Evolutionary conservation across 2,888 invertebrate genomes (phyloP).

Genomic region (Erpobdella octoculata): DNA sequence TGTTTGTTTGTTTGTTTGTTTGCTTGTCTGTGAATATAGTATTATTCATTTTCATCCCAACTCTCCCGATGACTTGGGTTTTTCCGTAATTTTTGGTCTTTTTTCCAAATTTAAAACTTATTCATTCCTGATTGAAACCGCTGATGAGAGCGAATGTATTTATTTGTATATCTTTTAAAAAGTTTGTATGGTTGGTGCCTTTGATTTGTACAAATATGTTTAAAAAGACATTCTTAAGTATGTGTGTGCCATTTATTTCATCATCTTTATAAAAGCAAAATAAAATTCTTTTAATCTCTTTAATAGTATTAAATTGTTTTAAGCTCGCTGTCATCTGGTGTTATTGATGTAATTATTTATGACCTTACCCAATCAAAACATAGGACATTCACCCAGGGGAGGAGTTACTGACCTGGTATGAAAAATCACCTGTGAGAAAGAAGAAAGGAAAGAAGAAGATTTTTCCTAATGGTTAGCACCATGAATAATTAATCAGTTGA

Average conservation of each 20-base stretch:
- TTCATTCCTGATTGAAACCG: no score
- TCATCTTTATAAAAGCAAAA: no score
- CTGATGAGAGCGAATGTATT: no score
- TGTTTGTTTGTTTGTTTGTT: background rate
- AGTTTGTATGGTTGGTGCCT: no score
- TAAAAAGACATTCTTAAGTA: no score
- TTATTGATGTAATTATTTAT: background rate
- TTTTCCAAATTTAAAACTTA: no score
- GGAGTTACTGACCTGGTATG: slow-evolving; percentile 49
- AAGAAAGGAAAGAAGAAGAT: slow-evolving; percentile 31
- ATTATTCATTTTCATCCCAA: background rate
- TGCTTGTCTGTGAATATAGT: slow-evolving; percentile 2
- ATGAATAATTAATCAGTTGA: background rate
- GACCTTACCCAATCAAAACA: background rate
- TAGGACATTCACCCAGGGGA: slow-evolving; percentile 47
- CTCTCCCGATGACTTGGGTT: no score
- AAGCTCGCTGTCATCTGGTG: background rate
- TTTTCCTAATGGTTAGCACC: slow-evolving; percentile 4
- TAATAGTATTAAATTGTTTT: background rate
- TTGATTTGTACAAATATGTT: no score
- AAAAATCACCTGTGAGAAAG: slow-evolving; percentile 34
- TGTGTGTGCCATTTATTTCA: no score
- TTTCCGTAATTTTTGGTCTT: no score
- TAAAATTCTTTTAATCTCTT: background rate
- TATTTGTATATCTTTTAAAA: no score